Evolutionary conservation across 2,888 invertebrate species (phyloP).

Genomic region (Sericinus montela): DNA sequence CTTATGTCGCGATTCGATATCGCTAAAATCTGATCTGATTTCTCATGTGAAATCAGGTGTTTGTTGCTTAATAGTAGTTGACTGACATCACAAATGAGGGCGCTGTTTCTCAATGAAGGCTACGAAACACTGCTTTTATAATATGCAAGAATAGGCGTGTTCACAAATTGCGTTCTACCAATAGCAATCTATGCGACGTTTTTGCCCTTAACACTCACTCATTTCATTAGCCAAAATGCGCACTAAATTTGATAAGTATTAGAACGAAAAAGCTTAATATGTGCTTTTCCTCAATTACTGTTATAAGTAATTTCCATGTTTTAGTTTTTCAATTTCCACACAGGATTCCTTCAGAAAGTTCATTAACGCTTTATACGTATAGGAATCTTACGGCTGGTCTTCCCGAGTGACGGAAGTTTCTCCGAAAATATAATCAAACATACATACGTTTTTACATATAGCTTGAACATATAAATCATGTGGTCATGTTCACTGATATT

Average conservation of each 20-base stretch:
- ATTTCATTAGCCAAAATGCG: background rate
- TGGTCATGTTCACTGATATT: background rate
- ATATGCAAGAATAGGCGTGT: constrained; percentile 66
- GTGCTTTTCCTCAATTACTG: background rate
- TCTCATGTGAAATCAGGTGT: constrained; percentile 70
- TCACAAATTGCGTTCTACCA: constrained; percentile 48
- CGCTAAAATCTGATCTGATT: constrained; percentile 61
- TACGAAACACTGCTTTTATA: constrained; percentile 73
- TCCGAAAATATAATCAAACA: too few species aligned
- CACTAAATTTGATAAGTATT: background rate
- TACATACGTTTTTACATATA: background rate
- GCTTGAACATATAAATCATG: background rate
- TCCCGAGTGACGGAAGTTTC: too few species aligned
- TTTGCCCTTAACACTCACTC: background rate
- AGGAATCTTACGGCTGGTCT: too few species aligned
- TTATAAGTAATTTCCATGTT: background rate
- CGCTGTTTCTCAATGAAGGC: constrained; percentile 73
- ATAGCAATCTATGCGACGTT: constrained; percentile 15
- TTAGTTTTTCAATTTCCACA: too few species aligned
- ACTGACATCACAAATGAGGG: constrained; percentile 73
- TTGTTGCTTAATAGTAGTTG: constrained; percentile 63
- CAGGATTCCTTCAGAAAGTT: too few species aligned
- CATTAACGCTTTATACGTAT: too few species aligned
- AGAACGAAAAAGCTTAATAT: too few species aligned
- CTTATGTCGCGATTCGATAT: constrained; percentile 35